phyloP scores from a whole-genome alignment of 2,797 vertebrate genomes.

The Ctenopoma multispine region DNA sequence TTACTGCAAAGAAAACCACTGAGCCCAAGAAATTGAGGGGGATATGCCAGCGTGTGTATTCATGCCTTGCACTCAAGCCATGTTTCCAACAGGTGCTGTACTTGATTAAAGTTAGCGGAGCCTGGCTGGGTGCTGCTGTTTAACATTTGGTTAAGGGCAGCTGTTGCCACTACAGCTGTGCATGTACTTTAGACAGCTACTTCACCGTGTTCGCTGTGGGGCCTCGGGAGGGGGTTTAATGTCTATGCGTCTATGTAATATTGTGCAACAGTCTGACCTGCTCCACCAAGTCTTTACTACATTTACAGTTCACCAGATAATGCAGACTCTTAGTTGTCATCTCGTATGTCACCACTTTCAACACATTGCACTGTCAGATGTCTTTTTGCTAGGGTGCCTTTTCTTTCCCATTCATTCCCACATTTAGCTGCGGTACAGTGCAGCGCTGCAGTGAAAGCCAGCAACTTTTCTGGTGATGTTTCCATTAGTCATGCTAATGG shows the following conservation, averaged over 20 bases:
- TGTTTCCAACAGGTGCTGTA: conserved; percentile 78
- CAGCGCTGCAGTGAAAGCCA: conserved; percentile 24
- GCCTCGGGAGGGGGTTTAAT: conserved; percentile 26
- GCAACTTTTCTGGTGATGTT: conserved; percentile 34
- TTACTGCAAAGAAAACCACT: conserved; percentile 39
- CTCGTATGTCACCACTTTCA: background rate
- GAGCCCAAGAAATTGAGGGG: conserved; percentile 20
- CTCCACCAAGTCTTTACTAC: conserved; percentile 4
- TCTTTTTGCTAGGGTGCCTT: background rate
- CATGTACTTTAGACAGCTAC: conserved; percentile 55
- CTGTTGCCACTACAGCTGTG: conserved; percentile 78
- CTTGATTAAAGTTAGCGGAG: conserved; percentile 72
- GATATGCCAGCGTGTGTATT: conserved; percentile 19
- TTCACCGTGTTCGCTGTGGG: conserved; percentile 45
- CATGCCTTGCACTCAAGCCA: conserved; percentile 14
- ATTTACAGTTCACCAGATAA: conserved; percentile 2
- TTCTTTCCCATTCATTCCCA: conserved; percentile 13
- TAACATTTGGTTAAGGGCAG: conserved; percentile 72
- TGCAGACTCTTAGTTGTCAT: background rate
- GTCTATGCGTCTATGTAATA: conserved; percentile 5
- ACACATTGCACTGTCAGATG: background rate
- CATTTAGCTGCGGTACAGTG: conserved; percentile 20
- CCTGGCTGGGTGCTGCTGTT: conserved; percentile 68
- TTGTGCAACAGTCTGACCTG: conserved; percentile 18
- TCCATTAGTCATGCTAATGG: conserved; percentile 58